A percentile compares a stretch with the other conserved stretches of the same genome.
Conservation (phyloP, 2,113 vertebrate genomes). For the Petaurus breviceps region DNA sequence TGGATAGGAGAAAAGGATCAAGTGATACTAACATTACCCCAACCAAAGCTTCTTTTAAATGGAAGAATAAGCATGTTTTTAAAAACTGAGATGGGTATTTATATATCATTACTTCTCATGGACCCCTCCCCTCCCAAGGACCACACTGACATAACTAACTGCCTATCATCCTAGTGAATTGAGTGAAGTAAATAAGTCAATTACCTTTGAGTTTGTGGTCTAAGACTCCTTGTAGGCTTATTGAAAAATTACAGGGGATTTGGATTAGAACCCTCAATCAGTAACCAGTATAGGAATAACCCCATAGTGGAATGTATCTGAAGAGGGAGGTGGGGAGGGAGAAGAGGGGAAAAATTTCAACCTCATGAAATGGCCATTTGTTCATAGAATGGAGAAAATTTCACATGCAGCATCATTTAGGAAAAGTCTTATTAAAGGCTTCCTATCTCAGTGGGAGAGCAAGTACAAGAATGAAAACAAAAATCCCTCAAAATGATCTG, state of each 20-base stretch:
- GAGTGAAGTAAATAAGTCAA: slow-evolving; percentile 83
- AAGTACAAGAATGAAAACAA: slow-evolving; percentile 73
- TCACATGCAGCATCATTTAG: slow-evolving; percentile 73
- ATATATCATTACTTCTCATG: slow-evolving; percentile 72
- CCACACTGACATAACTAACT: slow-evolving; percentile 83
- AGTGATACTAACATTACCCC: slow-evolving; percentile 21
- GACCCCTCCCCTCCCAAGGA: slow-evolving; percentile 77
- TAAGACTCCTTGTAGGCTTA: slow-evolving; percentile 84
- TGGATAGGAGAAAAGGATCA: slow-evolving; percentile 16
- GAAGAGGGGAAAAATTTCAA: slow-evolving; percentile 33
- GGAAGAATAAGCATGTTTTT: slow-evolving; percentile 75
- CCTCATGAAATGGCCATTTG: slow-evolving; percentile 79
- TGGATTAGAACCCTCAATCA: slow-evolving; percentile 83
- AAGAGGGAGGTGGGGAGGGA: slow-evolving; percentile 62
- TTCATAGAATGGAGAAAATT: slow-evolving; percentile 70
- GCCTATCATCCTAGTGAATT: slow-evolving; percentile 80
- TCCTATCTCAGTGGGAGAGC: slow-evolving; percentile 78
- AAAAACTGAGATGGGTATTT: slow-evolving; percentile 69
- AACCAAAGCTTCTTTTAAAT: slow-evolving; percentile 34
- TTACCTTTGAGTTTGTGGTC: slow-evolving; percentile 85
- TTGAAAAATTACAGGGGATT: slow-evolving; percentile 87
- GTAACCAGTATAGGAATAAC: slow-evolving; percentile 84
- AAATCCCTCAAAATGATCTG: slow-evolving; percentile 72
- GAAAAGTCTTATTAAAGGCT: slow-evolving; percentile 83
- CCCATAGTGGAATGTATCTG: slow-evolving; percentile 78